A percentile compares a stretch with the other conserved stretches of the same genome.
Evolutionary conservation across 2,888 invertebrate species (phyloP).

Genomic region (Diachrysia chrysitis): DNA sequence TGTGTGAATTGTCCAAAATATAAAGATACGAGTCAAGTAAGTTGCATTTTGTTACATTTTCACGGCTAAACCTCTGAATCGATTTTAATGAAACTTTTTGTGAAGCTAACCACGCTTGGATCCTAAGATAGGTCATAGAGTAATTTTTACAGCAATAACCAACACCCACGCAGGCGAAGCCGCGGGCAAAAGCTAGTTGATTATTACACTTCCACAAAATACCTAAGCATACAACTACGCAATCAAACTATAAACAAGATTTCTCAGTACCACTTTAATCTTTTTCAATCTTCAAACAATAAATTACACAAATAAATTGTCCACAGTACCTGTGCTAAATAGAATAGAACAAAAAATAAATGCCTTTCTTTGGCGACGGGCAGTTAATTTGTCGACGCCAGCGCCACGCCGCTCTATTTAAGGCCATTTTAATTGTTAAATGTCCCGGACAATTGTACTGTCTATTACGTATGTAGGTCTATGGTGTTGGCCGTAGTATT

Average conservation of each 20-base stretch:
- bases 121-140: too few relatives aligned
- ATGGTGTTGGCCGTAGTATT: not conserved
- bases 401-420: slow-evolving; percentile 48
- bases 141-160: too few relatives aligned
- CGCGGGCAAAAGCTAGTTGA: too few relatives aligned
- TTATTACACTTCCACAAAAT: too few relatives aligned
- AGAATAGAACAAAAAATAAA: slow-evolving; percentile 51
- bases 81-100: too few relatives aligned
- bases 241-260: slow-evolving; percentile 2
- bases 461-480: slow-evolving; percentile 31
- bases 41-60: too few relatives aligned
- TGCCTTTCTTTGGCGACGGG: slow-evolving; percentile 46
- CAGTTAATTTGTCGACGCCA: slow-evolving; percentile 70
- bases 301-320: slow-evolving; percentile 62
- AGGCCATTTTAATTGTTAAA: slow-evolving; percentile 62
- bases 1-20: too few relatives aligned
- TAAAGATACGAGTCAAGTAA: too few relatives aligned
- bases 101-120: too few relatives aligned
- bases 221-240: too few relatives aligned
- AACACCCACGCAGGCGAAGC: too few relatives aligned
- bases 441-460: slow-evolving; percentile 31
- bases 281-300: slow-evolving; percentile 52
- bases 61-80: too few relatives aligned
- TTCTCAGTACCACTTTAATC: slow-evolving; percentile 32
- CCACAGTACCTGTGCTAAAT: slow-evolving; percentile 55